Conservation (phyloP, 2,888 invertebrate species). For the Eupithecia vulgata region DNA sequence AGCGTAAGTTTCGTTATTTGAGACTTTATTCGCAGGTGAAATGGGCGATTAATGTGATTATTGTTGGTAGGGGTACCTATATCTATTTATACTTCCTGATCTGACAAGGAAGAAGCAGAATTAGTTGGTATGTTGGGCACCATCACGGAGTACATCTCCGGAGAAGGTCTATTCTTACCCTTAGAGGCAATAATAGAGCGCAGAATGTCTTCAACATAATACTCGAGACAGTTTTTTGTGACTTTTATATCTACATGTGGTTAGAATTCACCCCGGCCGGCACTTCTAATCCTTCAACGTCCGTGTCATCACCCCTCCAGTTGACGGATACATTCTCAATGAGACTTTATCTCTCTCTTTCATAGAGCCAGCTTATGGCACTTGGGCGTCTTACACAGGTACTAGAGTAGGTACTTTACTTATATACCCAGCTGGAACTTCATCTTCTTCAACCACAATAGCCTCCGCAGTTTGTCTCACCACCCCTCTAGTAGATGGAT, state of each 20-base stretch:
- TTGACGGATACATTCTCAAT: slow-evolving; percentile 54
- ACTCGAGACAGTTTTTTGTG: neutral
- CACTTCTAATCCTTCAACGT: too few species aligned
- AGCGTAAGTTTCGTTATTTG: neutral
- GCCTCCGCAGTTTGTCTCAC: slow-evolving; percentile 65
- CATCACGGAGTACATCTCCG: neutral
- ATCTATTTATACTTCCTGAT: neutral
- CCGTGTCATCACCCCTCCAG: too few species aligned
- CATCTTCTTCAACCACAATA: slow-evolving; percentile 54
- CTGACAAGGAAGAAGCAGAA: neutral
- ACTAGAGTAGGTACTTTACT: too few species aligned
- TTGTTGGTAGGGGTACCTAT: neutral
- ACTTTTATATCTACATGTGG: neutral
- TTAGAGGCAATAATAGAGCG: neutral
- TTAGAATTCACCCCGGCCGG: slow-evolving; percentile 69
- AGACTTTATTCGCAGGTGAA: neutral
- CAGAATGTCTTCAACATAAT: neutral
- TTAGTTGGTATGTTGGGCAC: neutral
- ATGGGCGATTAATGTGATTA: neutral
- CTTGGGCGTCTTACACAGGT: too few species aligned
- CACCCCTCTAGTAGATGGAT: slow-evolving; percentile 75
- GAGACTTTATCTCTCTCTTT: too few species aligned
- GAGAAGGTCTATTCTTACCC: neutral
- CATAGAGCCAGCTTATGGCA: too few species aligned
- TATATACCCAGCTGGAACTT: too few species aligned